Conservation (phyloP, 2,888 invertebrate genomes). For the Boloria euphrosyne region DNA sequence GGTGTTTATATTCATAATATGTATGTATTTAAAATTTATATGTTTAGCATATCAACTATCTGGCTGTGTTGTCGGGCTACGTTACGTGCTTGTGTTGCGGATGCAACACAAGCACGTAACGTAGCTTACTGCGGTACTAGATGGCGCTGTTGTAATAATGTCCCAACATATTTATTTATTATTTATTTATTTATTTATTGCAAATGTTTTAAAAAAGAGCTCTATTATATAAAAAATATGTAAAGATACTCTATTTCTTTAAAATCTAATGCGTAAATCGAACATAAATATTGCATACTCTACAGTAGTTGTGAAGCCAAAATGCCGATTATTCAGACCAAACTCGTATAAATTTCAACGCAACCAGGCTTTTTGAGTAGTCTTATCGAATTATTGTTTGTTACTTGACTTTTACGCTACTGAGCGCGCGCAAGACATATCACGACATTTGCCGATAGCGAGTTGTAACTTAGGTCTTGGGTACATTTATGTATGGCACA, state of each 20-base stretch:
- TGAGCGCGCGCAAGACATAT: constrained; percentile 34
- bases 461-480: neutral
- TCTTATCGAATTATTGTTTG: constrained; percentile 31
- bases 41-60: no score
- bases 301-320: neutral
- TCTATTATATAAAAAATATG: no score
- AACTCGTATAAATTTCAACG: neutral
- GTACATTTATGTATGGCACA: neutral
- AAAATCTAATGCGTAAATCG: neutral
- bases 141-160: no score
- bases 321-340: constrained; percentile 18
- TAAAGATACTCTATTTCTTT: neutral
- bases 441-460: constrained; percentile 35
- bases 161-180: no score
- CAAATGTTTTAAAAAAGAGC: neutral
- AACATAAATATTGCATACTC: no score
- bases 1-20: no score
- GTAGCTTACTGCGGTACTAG: no score
- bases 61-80: no score
- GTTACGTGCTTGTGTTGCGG: no score
- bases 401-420: constrained; percentile 38
- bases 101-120: no score
- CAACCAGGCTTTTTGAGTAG: constrained; percentile 9
- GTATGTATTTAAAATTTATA: no score
- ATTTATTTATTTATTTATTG: no score